These are phyloP conservation scores for Drosophila merina DNA, from an alignment of 2,888 invertebrate genomes.

Conservation along the genomic window DNA sequence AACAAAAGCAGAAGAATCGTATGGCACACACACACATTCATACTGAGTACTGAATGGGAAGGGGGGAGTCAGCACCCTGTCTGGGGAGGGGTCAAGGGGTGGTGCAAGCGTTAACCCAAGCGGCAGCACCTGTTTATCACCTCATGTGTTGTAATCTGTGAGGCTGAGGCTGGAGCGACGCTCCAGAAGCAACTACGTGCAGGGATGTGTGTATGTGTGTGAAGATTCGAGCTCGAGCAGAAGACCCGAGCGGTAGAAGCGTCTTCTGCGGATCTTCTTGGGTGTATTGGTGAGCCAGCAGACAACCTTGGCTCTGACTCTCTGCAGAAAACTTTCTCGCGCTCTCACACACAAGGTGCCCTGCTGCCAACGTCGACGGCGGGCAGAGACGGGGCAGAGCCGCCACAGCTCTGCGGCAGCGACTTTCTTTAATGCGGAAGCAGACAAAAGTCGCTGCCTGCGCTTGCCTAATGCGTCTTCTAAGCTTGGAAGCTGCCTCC, in stretches of 20 bases:
- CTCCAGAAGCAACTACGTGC: constrained; percentile 41
- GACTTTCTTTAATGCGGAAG: constrained; percentile 76
- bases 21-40: constrained; percentile 33
- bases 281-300: constrained; percentile 35
- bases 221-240: constrained; percentile 20
- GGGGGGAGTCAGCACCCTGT: background rate
- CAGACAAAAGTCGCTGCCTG: constrained; percentile 59
- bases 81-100: constrained; percentile 5
- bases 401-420: constrained; percentile 25
- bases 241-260: constrained; percentile 43
- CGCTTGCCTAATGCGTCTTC: constrained; percentile 58
- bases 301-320: constrained; percentile 67
- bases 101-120: constrained; percentile 18
- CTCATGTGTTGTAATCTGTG: constrained; percentile 74
- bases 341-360: constrained; percentile 45
- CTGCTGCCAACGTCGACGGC: constrained; percentile 41
- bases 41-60: background rate
- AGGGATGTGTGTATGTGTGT: background rate
- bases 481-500: constrained; percentile 44
- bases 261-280: constrained; percentile 27
- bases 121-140: constrained; percentile 72
- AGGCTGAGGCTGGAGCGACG: constrained; percentile 43
- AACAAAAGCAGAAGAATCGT: constrained; percentile 66
- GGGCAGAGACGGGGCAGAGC: constrained; percentile 38
- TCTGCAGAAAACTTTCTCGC: constrained; percentile 66